Evolutionary conservation across 2,888 invertebrate genomes (phyloP), one percentile per base, ranked within the genome.

Genomic region (Luffia ferchaultella): DNA sequence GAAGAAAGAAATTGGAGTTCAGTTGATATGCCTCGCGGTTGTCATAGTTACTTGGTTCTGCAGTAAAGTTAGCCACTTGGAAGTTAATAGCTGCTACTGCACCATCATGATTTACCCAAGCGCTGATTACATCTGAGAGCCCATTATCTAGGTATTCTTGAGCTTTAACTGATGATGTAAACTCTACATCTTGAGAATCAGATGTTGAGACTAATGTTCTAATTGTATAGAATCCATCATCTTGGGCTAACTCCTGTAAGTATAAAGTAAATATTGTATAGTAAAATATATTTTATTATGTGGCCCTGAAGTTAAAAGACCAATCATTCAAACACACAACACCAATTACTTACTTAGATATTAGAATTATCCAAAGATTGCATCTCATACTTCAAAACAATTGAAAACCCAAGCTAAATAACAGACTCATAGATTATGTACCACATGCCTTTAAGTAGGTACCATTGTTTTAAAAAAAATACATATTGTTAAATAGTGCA

Each of bases 121-220:
- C 80, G 62, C 91, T 92, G 17, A 97, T 76, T 18, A 89, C 85
- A 67, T 96, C 96, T 55, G 90, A 89, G 15, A 96, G 76, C 50
- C 90, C 88, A 45, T 91, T 90, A 56, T 91, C 91, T 40, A 93
- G 79, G 54, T 96, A 79, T 55, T 90, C 85, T 76, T 90, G 89
- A 16, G 95, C 95, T 83, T 92, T 93, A 18, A 92, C 86, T 53
- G 93, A 93, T 9, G 95, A 92, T 12, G 92, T 72, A 62, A 93
- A 93, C 55, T 88, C 87, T 18, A 85, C 80, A 66, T 89, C 89
- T 55, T 76, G 82, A 19, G 89, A 90, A 61, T 91, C 90, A 46
- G 89, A 86, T 58, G 89, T 87, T 18, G 87, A 86, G 0, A 92
- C 89, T 49, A 88, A 74, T 16, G 92, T 87, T 70, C 88, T 88